Percentiles rank a stretch among this genome's conserved stretches.
These are phyloP conservation scores for Ptychadena robeensis DNA, from an alignment of 2,797 vertebrate genomes.

Conservation along the genomic window DNA sequence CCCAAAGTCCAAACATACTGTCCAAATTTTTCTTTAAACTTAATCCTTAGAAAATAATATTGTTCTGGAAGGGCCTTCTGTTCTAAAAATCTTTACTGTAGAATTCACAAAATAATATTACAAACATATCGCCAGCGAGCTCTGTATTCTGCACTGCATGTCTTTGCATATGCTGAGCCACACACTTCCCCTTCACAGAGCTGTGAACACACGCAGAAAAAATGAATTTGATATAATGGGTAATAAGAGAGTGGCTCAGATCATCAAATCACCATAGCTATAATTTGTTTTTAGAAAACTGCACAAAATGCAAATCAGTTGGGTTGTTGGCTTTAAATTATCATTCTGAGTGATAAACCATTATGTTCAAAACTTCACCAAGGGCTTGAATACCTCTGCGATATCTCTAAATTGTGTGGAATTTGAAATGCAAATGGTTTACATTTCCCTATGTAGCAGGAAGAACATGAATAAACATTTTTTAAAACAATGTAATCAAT, in stretches of 20 bases:
- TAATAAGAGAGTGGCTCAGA: conserved; percentile 16
- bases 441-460: neutral
- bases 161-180: conserved; percentile 30
- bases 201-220: conserved; percentile 10
- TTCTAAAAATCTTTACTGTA: too few relatives aligned
- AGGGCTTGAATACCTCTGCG: neutral
- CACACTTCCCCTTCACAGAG: conserved; percentile 9
- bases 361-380: conserved; percentile 25
- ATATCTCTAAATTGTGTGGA: neutral
- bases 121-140: neutral
- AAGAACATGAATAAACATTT: conserved; percentile 16
- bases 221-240: neutral
- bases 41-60: too few relatives aligned
- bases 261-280: conserved; percentile 25
- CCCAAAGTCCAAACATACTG: too few relatives aligned
- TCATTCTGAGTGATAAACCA: conserved; percentile 15
- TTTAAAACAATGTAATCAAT: neutral
- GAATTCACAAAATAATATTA: too few relatives aligned
- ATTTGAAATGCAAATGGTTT: conserved; percentile 16
- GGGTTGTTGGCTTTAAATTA: conserved; percentile 9
- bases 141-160: neutral
- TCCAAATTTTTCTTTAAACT: too few relatives aligned
- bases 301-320: conserved; percentile 20
- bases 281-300: conserved; percentile 27
- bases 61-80: too few relatives aligned